Base-by-base conservation (phyloP, 2,113 vertebrate species). In the Apteryx mantelli region DNA sequence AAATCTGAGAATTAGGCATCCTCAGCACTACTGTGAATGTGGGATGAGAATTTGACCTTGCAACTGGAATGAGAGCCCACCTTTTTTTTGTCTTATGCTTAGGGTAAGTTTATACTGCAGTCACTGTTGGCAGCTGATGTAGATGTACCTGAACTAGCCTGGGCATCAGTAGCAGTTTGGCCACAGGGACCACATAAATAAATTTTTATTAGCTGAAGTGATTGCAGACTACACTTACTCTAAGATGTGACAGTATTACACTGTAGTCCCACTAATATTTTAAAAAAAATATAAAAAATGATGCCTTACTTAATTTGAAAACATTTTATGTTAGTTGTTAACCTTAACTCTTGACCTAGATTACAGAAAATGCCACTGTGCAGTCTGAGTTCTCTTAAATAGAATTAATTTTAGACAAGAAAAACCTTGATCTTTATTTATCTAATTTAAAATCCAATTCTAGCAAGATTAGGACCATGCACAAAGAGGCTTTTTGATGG, bases 271-370 rank as follows among this genome's bases (percentile, higher is more conserved):
- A 78, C 28, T 71, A 88, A 90, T 86, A 70, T 36, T 91, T 46
- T 86, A 40, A 84, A 91, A n/a, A 78, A 52, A 28, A 81, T 40
- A 50, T 68, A 46, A 82, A 82, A 95, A 79, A 73, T 26, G 2
- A 70, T 80, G 18, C 50, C 32, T 76, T 83, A 20, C 30, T 92
- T 93, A 42, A 75, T 90, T 81, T 46, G 65, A 79, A 94, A 79
- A 42, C 69, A 46, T 88, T 94, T 81, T 81, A 32, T 87, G 24
- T 78, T 96, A 66, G 55, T n/a, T 93, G 40, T 84, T 95, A 88
- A 79, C 36, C 26, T 88, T 84, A 88, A 84, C 52, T 85, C n/a
- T 76, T 92, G 65, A 91, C 88, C 38, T 86, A 56, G 81, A 87
- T 91, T 66, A 38, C 24, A 89, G 65, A 87, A 87, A 91, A 76